Base-by-base conservation (phyloP, 1,140 invertebrate genomes). In the Samia ricini region DNA sequence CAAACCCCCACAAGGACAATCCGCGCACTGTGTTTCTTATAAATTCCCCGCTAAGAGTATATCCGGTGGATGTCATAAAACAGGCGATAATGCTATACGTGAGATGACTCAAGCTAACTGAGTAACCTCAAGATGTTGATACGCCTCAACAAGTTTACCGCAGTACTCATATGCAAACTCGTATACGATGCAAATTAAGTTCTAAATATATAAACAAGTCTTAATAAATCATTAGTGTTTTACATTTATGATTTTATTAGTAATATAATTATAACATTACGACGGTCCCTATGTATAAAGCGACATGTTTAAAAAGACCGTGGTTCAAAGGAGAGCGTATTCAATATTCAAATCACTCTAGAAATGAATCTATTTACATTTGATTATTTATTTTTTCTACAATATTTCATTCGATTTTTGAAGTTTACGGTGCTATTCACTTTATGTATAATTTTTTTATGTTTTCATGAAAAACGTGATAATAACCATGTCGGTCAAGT, bases 91-190 rank as follows among this genome's bases (percentile, higher is more conserved):
- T 51, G 61, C 68, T 73, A 66, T 60, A 63, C 64, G 66, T 70
- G 65, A 62, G 59, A 71, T 83, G 81, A 83, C 64, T 77, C 80
- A 77, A 64, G 56, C 61, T 60, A n/a, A 60, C 73, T 78, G 71
- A 75, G 71, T 70, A 72, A 74, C 61, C 50, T 69, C 22, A 51
- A 63, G 33, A 49, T 59, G 51, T 63, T 64, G 52, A 67, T 61
- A 54, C 20, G 33, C 21, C 51, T 51, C 20, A 51, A 63, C 63
- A 36, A 48, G 12, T 67, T 51, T 24, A 55, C 52, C 24, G 52
- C 24, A n/a, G 52, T 10, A 18, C 19, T 55, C 20, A 18, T 15
- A 24, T 24, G 51, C 52, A 42, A 42, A 42, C 33, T 42, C 15
- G 15, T 42, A 42, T 4, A 42, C 12, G 33, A 42, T 7, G 33